phyloP scores from a whole-genome alignment of 2,888 invertebrate species.

The Gastracanthus pulcherrimus region DNA sequence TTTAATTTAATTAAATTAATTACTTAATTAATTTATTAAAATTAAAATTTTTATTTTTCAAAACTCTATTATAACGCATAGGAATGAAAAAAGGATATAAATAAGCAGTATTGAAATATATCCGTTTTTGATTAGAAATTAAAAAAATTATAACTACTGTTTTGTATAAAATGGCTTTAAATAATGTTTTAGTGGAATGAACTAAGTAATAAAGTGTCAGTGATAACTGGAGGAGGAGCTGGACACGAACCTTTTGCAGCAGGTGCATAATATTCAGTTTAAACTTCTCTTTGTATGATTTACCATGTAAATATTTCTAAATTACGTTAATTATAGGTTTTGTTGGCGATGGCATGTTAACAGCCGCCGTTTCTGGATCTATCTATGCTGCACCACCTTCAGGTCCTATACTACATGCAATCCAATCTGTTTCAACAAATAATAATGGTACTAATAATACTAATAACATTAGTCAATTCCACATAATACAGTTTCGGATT shows the following conservation, averaged over 20 bases:
- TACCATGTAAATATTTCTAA: not conserved
- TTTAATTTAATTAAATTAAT: too few relatives aligned
- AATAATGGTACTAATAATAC: conserved; percentile 79
- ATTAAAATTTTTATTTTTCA: not conserved
- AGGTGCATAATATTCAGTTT: conserved; percentile 62
- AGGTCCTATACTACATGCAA: conserved; percentile 82
- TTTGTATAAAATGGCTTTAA: too few relatives aligned
- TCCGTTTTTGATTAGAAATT: not conserved
- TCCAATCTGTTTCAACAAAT: conserved; percentile 80
- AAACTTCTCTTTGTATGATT: not conserved
- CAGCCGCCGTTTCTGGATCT: conserved; percentile 83
- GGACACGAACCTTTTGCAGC: conserved; percentile 87
- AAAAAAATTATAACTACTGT: not conserved
- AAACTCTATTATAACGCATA: not conserved
- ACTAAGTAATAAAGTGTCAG: conserved; percentile 76
- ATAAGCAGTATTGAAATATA: not conserved
- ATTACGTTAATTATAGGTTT: conserved; percentile 80
- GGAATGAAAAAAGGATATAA: not conserved
- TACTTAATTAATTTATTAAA: not conserved
- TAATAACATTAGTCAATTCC: not conserved
- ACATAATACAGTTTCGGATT: not conserved
- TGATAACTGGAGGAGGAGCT: conserved; percentile 89
- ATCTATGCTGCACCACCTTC: conserved; percentile 90
- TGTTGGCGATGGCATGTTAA: conserved; percentile 89
- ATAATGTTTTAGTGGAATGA: conserved; percentile 63